phyloP scores from a whole-genome alignment of 2,888 invertebrate genomes.

The Colletes collaris region DNA sequence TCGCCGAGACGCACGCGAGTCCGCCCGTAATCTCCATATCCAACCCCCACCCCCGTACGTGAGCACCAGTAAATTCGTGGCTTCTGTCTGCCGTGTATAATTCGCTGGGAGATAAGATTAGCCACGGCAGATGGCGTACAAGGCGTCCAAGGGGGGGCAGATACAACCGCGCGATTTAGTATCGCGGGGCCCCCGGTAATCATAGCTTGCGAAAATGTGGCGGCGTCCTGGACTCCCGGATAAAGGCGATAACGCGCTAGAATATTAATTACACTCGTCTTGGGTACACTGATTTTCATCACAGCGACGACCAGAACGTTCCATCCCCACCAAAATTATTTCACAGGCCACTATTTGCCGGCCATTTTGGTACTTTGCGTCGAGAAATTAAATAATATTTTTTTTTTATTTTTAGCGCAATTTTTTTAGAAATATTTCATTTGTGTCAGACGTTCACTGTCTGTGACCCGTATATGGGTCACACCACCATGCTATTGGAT shows the following conservation, averaged over 20 bases:
- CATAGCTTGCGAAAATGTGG: conserved; percentile 21
- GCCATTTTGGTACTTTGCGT: too few relatives aligned
- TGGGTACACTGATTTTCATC: conserved; percentile 8
- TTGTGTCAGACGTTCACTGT: too few relatives aligned
- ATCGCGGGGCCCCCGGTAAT: conserved; percentile 13
- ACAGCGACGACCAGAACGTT: too few relatives aligned
- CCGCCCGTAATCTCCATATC: conserved; percentile 33
- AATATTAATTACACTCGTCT: conserved; percentile 10
- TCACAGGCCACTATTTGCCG: too few relatives aligned
- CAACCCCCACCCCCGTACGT: not conserved
- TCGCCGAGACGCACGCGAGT: conserved; percentile 47
- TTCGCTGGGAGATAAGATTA: conserved; percentile 64
- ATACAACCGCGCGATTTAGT: conserved; percentile 26
- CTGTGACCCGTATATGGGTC: too few relatives aligned
- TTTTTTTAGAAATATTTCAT: too few relatives aligned
- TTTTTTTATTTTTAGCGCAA: too few relatives aligned
- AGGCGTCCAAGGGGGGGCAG: conserved; percentile 12
- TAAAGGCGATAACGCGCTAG: conserved; percentile 16
- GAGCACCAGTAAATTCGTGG: conserved; percentile 57
- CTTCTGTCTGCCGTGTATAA: conserved; percentile 56
- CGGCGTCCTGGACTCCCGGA: conserved; percentile 9
- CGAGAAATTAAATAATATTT: too few relatives aligned
- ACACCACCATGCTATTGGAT: too few relatives aligned
- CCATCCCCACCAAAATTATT: too few relatives aligned
- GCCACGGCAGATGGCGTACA: conserved; percentile 3